These are phyloP conservation scores for Isichthys henryi DNA, from an alignment of 2,113 vertebrate genomes.

Conservation along the genomic window DNA sequence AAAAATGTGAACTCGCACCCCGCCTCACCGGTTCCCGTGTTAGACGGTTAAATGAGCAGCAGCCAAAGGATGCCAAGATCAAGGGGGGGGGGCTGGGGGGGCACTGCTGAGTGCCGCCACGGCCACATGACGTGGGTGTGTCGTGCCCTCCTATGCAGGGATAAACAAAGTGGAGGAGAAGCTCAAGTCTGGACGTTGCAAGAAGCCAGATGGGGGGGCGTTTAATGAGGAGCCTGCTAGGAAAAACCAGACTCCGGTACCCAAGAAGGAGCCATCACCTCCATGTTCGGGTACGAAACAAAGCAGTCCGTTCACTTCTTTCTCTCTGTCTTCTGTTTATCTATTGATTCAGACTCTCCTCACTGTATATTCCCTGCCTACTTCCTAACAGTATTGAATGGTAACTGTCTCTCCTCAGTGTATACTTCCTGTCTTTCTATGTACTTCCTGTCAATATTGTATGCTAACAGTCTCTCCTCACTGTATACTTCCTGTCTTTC, in stretches of 20 bases:
- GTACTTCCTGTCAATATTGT: background rate
- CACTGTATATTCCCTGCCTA: background rate
- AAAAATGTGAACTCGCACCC: background rate
- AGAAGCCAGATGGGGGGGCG: slow-evolving; percentile 65
- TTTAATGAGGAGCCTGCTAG: slow-evolving; percentile 68
- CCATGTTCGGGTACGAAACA: slow-evolving; percentile 50
- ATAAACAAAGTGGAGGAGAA: slow-evolving; percentile 92
- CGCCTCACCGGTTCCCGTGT: background rate
- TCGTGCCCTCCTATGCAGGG: slow-evolving; percentile 52
- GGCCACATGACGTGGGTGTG: slow-evolving; percentile 6
- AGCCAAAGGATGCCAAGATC: background rate
- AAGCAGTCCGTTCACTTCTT: background rate
- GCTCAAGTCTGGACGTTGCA: slow-evolving; percentile 72
- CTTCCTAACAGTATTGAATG: background rate
- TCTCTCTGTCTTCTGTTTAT: background rate
- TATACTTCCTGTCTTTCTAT: background rate
- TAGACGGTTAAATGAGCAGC: background rate
- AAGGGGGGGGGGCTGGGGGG: background rate
- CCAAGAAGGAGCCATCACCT: slow-evolving; percentile 61
- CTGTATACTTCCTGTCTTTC: background rate
- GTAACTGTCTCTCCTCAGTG: background rate
- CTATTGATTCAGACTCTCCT: background rate
- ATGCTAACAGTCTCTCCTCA: no score
- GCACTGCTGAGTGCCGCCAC: background rate
- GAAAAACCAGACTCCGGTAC: slow-evolving; percentile 49